These are phyloP conservation scores for Prolemur simus DNA, from an alignment of 2,113 vertebrate genomes.

Conservation along the genomic window DNA sequence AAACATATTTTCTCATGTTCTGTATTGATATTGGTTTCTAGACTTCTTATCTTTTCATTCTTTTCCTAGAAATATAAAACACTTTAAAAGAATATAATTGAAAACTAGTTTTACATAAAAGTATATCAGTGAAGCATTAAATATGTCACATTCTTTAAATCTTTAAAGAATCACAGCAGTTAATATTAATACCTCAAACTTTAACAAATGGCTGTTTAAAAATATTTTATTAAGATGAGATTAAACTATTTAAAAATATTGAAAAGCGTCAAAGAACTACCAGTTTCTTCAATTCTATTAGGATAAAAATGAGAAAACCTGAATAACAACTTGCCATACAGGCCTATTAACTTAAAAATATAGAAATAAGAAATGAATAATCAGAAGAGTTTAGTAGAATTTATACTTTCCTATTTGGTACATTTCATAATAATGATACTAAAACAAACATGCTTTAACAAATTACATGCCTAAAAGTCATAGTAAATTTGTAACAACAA, in stretches of 20 bases:
- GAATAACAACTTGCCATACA: background rate
- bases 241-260: conserved; percentile 5
- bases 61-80: conserved; percentile 84
- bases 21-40: conserved; percentile 87
- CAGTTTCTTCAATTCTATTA: conserved; percentile 37
- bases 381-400: conserved; percentile 33
- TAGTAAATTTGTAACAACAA: conserved; percentile 12
- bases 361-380: background rate
- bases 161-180: background rate
- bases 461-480: conserved; percentile 25
- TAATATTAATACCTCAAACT: background rate
- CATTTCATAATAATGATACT: background rate
- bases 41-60: conserved; percentile 84
- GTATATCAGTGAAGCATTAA: conserved; percentile 18
- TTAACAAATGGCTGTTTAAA: background rate
- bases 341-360: conserved; percentile 32
- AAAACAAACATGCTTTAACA: conserved; percentile 27
- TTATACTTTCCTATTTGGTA: background rate
- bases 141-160: background rate
- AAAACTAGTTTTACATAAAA: conserved; percentile 35
- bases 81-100: conserved; percentile 44
- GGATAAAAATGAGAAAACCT: conserved; percentile 32
- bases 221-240: conserved; percentile 25
- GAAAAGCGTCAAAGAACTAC: background rate
- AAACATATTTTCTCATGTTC: conserved; percentile 88